A percentile compares a stretch with the other conserved stretches of the same genome.
Conservation (phyloP, 2,113 vertebrate genomes). For the Eulemur rufifrons region DNA sequence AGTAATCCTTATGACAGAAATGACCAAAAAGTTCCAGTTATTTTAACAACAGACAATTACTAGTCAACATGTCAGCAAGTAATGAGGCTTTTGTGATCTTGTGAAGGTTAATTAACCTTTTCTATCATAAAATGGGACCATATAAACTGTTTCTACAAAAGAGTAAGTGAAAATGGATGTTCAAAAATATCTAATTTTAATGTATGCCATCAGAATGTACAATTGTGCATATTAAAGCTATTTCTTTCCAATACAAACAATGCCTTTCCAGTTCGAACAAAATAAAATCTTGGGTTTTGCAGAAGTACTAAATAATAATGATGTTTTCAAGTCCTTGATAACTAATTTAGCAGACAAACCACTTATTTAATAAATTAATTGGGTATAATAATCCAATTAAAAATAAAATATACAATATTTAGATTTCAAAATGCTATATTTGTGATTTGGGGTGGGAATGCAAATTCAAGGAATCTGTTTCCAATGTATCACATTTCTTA, state of each 20-base stretch:
- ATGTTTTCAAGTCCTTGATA: not conserved
- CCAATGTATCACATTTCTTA: not conserved
- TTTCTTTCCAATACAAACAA: not conserved
- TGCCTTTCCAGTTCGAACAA: not conserved
- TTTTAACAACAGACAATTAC: not conserved
- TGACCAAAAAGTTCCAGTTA: not conserved
- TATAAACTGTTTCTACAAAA: not conserved
- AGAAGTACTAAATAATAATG: not conserved
- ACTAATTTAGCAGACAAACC: not conserved
- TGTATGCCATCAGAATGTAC: not conserved
- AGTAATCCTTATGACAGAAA: not conserved
- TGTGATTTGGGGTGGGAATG: not conserved
- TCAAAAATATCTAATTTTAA: not conserved
- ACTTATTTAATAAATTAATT: not conserved
- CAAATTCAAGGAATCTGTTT: not conserved
- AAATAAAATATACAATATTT: constrained; percentile 6
- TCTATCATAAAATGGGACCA: not conserved
- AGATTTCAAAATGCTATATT: not conserved
- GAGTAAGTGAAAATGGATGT: not conserved
- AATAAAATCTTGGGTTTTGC: not conserved
- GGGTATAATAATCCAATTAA: not conserved
- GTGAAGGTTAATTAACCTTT: not conserved
- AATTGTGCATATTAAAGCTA: not conserved
- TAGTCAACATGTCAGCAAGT: not conserved
- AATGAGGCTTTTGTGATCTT: not conserved